Evolutionary conservation across 2,888 invertebrate species (phyloP), one percentile per base, ranked within the genome.

Genomic region (Noctua comes): DNA sequence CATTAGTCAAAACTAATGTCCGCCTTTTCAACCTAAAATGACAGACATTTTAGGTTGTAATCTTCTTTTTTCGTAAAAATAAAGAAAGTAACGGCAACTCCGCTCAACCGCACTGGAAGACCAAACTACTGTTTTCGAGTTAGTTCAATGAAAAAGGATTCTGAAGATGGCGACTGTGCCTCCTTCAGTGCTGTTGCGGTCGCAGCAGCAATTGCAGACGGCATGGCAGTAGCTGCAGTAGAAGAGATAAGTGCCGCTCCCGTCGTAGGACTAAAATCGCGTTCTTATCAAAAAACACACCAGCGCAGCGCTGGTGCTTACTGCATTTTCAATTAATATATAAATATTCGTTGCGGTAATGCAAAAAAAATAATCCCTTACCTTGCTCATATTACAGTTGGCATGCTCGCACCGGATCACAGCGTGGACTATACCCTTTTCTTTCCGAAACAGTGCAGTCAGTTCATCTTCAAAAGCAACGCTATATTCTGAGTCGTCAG

Each of bases 401-500:
- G 31, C 75, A 13, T 57, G 74, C 16, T 76, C 73, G 27, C 91
- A 91, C 24, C 77, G 68, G 54, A 86, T 74, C 5, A 86, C 83
- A 6, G 86, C 82, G 71, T 88, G 24, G 3, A 43, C 1, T 43
- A 91, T 6, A 77, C 13, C 18, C 91, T 66, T 24, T 13, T 89
- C 59, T 16, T 85, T n/a, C 4, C 76, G 27, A 36, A 94, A 91
- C 21, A 89, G 48, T 0, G 75, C 31, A 6, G 76, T 76, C 51
- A 93, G 57, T 21, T 86, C 87, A 5, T 73, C 68, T 84, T 91
- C 91, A 82, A 93, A 92, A 5, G 79, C 79, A 3, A 76, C 36
- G 73, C 93, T 93, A 27, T 86, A 86, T 7, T 76, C 70, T 13
- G 90, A 85, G 77, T 90, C 87, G 66, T 94, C 93, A 8, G 93